Evolutionary conservation across 1,140 invertebrate species (phyloP), one percentile per base, ranked within the genome.

Genomic region (Copidosoma floridanum): DNA sequence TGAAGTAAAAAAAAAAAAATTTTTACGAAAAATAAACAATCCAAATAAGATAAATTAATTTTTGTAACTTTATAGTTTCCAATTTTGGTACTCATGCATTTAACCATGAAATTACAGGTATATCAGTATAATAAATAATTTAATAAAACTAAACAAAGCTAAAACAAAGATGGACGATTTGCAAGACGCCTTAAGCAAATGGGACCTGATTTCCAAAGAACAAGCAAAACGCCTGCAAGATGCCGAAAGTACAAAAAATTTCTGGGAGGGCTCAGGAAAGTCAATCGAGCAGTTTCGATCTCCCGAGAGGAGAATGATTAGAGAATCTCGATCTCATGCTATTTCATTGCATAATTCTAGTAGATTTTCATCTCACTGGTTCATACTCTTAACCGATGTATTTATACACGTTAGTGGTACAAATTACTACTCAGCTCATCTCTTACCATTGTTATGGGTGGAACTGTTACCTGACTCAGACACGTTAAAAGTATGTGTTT

Each of bases 361-460:
- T 67, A 84, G 82, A 65, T 91, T 86, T 82, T 84, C 78, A 80
- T 84, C 85, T 0, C 88, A 92, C 74, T 87, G 85, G 82, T 93
- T 95, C 67, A 83, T 91, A 65, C 76, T 92, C 16, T 84, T 92
- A 46, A 88, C 84, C 38, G 89, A 92, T 77, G 78, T 88, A 52
- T 87, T 92, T 61, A 84, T 90, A 55, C 89, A 91, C 68, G 81
- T 89, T 11, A 82, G 79, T 57, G 86, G 89, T 44, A 85, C 84
- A 61, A 82, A 81, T 61, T 75, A 85, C 65, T 75, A 85, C 65
- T 81, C 80, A 63, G 66, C 86, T 3, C 86, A 91, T 80, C 84
- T 85, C 23, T 77, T 95, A 60, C 82, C 83, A 64, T 90, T 89
- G 2, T 70, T 94, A 37, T 95, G 93, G 93, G 83, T 94, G 2